A percentile compares a stretch with the other conserved stretches of the same genome.
These are phyloP conservation scores for Scaeva pyrastri DNA, from an alignment of 2,888 invertebrate genomes.

Conservation along the genomic window DNA sequence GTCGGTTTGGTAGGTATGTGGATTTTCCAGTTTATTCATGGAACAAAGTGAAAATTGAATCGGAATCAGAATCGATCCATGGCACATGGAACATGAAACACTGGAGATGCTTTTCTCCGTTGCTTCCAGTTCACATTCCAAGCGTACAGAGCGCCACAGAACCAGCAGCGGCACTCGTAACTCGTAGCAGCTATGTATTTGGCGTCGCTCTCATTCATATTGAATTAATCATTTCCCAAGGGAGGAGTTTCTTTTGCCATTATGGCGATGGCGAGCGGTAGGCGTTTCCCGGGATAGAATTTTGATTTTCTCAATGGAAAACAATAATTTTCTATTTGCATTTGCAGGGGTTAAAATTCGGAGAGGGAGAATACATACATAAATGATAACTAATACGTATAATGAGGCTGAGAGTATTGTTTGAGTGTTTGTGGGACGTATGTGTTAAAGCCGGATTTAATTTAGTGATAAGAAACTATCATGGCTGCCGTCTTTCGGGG, in stretches of 20 bases:
- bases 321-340: constrained; percentile 67
- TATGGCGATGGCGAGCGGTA: constrained; percentile 72
- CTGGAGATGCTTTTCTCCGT: neutral
- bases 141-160: neutral
- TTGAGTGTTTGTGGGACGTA: constrained; percentile 18
- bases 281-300: constrained; percentile 57
- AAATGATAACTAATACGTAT: constrained; percentile 10
- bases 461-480: constrained; percentile 70
- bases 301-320: constrained; percentile 43
- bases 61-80: constrained; percentile 3
- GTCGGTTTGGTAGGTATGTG: no score
- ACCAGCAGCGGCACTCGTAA: neutral
- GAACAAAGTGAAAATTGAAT: constrained; percentile 34
- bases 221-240: constrained; percentile 63
- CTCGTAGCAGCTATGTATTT: no score
- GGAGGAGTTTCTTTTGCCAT: constrained; percentile 64
- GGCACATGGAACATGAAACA: neutral
- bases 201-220: constrained; percentile 14
- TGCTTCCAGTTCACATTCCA: constrained; percentile 44
- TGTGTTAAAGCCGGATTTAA: constrained; percentile 58
- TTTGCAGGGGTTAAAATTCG: neutral
- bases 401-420: constrained; percentile 7
- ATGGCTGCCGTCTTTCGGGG: constrained; percentile 74
- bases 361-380: constrained; percentile 48
- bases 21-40: constrained; percentile 20